phyloP scores from a whole-genome alignment of 2,888 invertebrate species.

The Iselma pallidipennis region DNA sequence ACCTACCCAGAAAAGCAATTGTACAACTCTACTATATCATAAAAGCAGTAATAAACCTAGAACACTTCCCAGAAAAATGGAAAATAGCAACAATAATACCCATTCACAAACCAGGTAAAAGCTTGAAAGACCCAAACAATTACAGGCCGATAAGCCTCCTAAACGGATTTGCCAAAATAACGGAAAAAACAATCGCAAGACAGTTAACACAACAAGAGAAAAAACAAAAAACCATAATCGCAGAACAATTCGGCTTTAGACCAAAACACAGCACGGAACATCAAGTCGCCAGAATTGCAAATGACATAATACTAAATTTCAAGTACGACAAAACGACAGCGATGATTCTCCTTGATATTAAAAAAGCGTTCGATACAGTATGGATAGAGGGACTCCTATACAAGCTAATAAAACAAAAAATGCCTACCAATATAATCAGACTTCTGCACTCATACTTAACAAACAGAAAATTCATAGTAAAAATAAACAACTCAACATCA shows the following conservation, averaged over 20 bases:
- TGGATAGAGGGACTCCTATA: slow-evolving; percentile 40
- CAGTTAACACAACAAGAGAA: neutral
- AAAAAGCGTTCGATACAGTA: slow-evolving; percentile 46
- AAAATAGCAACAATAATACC: slow-evolving; percentile 4
- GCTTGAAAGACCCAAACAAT: slow-evolving; percentile 4
- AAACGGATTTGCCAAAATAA: slow-evolving; percentile 5
- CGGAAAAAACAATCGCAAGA: slow-evolving; percentile 3
- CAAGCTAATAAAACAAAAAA: slow-evolving; percentile 35
- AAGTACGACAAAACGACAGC: slow-evolving; percentile 35
- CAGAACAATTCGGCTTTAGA: slow-evolving; percentile 43
- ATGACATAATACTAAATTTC: slow-evolving; percentile 33
- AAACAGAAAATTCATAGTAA: slow-evolving; percentile 29
- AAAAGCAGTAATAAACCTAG: neutral
- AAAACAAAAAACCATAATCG: neutral
- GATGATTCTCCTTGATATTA: slow-evolving; percentile 42
- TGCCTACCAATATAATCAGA: slow-evolving; percentile 29
- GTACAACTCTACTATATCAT: neutral
- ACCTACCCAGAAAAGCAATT: slow-evolving; percentile 18
- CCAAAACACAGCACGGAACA: slow-evolving; percentile 35
- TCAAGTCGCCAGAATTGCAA: slow-evolving; percentile 37
- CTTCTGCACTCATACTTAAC: slow-evolving; percentile 34
- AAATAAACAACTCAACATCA: slow-evolving; percentile 20
- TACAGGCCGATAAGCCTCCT: slow-evolving; percentile 15
- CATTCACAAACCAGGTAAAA: slow-evolving; percentile 7
- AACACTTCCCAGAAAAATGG: slow-evolving; percentile 8